Percentiles rank a stretch among this genome's conserved stretches.
Conservation (phyloP, 2,797 vertebrate genomes). For the Champsocephalus gunnari region DNA sequence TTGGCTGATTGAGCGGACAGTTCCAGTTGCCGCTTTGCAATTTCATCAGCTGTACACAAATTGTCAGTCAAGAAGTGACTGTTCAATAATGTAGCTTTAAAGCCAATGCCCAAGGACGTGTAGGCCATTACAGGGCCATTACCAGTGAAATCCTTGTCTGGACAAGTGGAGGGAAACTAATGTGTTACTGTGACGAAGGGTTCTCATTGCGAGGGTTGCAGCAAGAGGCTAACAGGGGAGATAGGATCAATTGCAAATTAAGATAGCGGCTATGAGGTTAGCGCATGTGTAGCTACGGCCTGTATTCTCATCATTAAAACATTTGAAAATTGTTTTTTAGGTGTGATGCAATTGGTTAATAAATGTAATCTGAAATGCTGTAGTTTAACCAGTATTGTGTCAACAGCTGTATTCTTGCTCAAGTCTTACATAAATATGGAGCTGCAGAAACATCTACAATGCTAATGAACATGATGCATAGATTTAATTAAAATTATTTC, state of each 20-base stretch:
- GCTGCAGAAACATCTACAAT: constrained; percentile 9
- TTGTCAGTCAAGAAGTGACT: constrained; percentile 68
- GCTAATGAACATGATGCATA: constrained; percentile 22
- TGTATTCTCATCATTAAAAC: constrained; percentile 25
- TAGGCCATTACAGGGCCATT: constrained; percentile 72
- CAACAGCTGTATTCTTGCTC: constrained; percentile 29
- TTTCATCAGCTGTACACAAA: constrained; percentile 64
- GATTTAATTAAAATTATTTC: constrained; percentile 26
- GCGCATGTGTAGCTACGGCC: constrained; percentile 5
- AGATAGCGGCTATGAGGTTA: constrained; percentile 41
- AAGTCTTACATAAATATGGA: constrained; percentile 21
- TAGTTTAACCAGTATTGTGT: neutral
- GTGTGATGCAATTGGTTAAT: neutral
- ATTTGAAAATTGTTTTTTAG: constrained; percentile 4
- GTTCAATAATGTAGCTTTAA: constrained; percentile 70
- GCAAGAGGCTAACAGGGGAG: constrained; percentile 34
- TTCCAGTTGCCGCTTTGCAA: constrained; percentile 58
- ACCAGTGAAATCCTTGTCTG: constrained; percentile 71
- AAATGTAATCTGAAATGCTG: neutral
- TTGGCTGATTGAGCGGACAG: constrained; percentile 53
- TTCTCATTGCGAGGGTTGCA: constrained; percentile 52
- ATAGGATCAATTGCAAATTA: constrained; percentile 65
- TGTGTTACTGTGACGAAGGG: constrained; percentile 70
- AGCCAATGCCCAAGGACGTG: constrained; percentile 68
- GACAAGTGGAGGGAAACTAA: constrained; percentile 73